Evolutionary conservation across 2,888 invertebrate species (phyloP).

Genomic region (Macaria liturata): DNA sequence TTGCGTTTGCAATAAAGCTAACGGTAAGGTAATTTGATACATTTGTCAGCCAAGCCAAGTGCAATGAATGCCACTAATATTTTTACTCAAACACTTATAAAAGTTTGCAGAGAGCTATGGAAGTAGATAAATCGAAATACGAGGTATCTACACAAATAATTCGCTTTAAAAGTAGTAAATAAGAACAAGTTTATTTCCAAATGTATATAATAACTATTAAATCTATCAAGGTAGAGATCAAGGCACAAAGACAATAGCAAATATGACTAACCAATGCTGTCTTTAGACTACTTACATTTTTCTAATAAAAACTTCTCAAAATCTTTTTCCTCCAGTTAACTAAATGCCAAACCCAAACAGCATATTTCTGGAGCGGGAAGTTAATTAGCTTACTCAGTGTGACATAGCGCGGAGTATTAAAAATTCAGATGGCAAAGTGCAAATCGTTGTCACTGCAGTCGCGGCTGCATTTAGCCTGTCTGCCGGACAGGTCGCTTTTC

Average conservation of each 20-base stretch:
- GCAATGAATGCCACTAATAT: background rate
- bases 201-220: too few relatives aligned
- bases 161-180: too few relatives aligned
- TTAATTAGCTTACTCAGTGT: constrained; percentile 64
- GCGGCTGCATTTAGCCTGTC: constrained; percentile 66
- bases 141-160: too few relatives aligned
- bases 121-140: too few relatives aligned
- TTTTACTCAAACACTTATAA: too few relatives aligned
- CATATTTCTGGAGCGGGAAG: constrained; percentile 39
- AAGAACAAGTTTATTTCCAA: too few relatives aligned
- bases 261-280: too few relatives aligned
- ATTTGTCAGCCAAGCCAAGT: constrained; percentile 32
- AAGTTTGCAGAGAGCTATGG: too few relatives aligned
- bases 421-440: constrained; percentile 76
- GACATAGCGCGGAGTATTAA: constrained; percentile 70
- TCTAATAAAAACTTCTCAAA: too few relatives aligned
- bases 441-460: constrained; percentile 73
- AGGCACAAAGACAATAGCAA: too few relatives aligned
- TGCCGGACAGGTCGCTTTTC: constrained; percentile 52
- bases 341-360: constrained; percentile 16
- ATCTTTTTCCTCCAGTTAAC: constrained; percentile 1
- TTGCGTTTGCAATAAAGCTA: constrained; percentile 54
- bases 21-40: constrained; percentile 53
- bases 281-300: too few relatives aligned
- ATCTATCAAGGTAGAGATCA: too few relatives aligned